phyloP scores from a whole-genome alignment of 2,888 invertebrate species.

The Xanthia togata region DNA sequence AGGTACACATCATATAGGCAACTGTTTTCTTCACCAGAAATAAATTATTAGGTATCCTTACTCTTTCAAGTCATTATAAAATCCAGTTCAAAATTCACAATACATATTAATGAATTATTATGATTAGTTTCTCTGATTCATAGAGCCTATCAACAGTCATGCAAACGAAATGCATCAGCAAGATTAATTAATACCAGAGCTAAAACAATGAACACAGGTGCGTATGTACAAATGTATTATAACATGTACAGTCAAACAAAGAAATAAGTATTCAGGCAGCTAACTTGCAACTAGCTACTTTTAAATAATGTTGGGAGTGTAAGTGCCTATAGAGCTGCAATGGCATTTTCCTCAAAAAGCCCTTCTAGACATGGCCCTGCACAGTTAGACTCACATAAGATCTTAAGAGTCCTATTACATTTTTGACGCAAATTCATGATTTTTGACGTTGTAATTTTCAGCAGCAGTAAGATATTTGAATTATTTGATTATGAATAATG shows the following conservation, averaged over 20 bases:
- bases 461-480: no score
- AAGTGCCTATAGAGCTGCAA: no score
- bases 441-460: no score
- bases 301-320: background rate
- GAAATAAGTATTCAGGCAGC: background rate
- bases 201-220: constrained; percentile 49
- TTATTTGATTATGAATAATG: no score
- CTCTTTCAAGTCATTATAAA: background rate
- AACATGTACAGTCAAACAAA: constrained; percentile 17
- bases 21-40: background rate
- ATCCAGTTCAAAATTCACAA: constrained; percentile 2
- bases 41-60: no score
- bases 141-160: background rate
- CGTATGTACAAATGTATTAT: constrained; percentile 15
- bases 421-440: no score
- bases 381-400: no score
- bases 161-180: constrained; percentile 33
- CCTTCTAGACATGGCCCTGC: no score
- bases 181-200: constrained; percentile 28
- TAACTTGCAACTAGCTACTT: background rate
- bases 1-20: background rate
- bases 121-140: constrained; percentile 20
- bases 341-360: no score
- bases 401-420: no score
- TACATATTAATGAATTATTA: background rate